These are phyloP conservation scores for Argyresthia goedartella DNA, from an alignment of 2,888 invertebrate species.

Conservation along the genomic window DNA sequence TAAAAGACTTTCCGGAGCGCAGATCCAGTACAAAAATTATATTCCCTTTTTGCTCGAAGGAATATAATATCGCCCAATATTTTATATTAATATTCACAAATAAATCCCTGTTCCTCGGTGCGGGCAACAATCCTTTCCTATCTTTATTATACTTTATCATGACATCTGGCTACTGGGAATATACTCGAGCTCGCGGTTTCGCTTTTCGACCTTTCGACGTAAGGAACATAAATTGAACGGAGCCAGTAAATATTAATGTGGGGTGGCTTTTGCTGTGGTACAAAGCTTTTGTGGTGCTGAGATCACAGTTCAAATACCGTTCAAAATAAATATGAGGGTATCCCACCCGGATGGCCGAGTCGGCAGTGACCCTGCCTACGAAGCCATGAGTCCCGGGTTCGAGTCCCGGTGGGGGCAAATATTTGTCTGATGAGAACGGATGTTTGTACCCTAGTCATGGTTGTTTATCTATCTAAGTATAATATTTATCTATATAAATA, in stretches of 20 bases:
- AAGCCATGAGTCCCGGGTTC: too few relatives aligned
- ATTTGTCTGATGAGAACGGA: too few relatives aligned
- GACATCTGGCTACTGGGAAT: conserved; percentile 15
- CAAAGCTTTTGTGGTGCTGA: conserved; percentile 18
- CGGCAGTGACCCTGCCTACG: too few relatives aligned
- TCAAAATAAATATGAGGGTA: conserved; percentile 11
- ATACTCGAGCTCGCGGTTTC: conserved; percentile 7
- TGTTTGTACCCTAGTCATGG: too few relatives aligned
- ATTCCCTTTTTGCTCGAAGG: conserved; percentile 9
- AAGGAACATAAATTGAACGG: conserved; percentile 24
- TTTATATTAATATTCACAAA: conserved; percentile 22
- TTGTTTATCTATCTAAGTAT: too few relatives aligned
- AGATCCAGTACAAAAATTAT: conserved; percentile 13
- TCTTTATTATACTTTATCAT: conserved; percentile 23
- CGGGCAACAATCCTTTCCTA: conserved; percentile 22
- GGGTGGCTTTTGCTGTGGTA: conserved; percentile 11
- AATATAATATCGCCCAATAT: conserved; percentile 17
- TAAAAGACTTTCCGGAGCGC: conserved; percentile 3
- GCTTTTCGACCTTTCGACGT: conserved; percentile 6
- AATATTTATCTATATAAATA: too few relatives aligned
- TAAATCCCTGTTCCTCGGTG: conserved; percentile 5
- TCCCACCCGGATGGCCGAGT: too few relatives aligned
- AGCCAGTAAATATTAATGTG: conserved; percentile 27
- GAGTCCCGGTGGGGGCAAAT: too few relatives aligned
- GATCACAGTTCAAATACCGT: conserved; percentile 10